Evolutionary conservation across 2,113 vertebrate species (phyloP).

Genomic region (Lichenostomus cassidix): DNA sequence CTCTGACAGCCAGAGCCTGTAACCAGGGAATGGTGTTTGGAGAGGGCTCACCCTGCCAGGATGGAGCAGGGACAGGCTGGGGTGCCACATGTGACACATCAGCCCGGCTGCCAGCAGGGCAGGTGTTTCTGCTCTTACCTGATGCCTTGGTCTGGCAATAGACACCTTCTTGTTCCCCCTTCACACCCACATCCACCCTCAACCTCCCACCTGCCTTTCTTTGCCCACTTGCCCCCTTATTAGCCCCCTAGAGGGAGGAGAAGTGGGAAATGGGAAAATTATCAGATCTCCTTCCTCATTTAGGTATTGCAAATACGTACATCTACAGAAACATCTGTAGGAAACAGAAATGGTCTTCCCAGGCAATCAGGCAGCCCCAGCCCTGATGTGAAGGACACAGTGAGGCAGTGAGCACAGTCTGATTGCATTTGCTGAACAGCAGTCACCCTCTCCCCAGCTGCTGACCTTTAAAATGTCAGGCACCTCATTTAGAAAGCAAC

Average conservation of each 20-base stretch:
- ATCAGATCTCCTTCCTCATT: neutral
- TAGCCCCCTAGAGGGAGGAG: neutral
- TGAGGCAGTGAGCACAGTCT: neutral
- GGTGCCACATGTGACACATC: fast-evolving
- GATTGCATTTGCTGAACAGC: neutral
- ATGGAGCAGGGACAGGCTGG: neutral
- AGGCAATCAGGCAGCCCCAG: neutral
- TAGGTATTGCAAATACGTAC: neutral
- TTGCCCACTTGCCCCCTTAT: neutral
- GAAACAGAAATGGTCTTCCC: neutral
- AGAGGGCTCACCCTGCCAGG: fast-evolving
- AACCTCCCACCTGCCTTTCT: fast-evolving
- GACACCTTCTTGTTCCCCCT: neutral
- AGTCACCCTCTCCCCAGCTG: neutral
- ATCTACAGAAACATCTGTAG: no score
- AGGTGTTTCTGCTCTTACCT: neutral
- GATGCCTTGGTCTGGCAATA: neutral
- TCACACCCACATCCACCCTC: neutral
- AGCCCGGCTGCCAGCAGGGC: fast-evolving
- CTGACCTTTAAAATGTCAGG: conserved; percentile 59
- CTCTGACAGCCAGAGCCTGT: neutral
- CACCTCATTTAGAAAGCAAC: conserved; percentile 22
- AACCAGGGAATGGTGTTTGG: no score
- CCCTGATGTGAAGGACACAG: fast-evolving
- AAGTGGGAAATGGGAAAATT: neutral